Percentiles rank a stretch among this genome's conserved stretches.
These are phyloP conservation scores for Lasioglossum zephyrum DNA, from an alignment of 2,888 invertebrate species.

Conservation along the genomic window DNA sequence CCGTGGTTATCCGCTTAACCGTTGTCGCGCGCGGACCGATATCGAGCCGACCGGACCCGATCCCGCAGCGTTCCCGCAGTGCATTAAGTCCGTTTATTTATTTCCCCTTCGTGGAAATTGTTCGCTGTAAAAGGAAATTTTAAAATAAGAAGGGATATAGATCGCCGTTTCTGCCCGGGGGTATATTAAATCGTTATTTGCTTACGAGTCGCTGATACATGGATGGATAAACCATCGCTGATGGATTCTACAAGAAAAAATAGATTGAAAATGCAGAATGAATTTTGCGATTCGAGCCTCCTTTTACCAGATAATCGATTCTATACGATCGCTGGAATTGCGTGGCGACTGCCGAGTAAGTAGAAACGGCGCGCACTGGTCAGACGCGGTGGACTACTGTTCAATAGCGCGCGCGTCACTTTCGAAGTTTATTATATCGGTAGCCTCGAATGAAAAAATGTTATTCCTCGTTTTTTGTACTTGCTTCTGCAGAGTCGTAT, in stretches of 20 bases:
- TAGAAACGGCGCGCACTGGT: not conserved
- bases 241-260: not conserved
- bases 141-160: not conserved
- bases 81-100: constrained; percentile 4
- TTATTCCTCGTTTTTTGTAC: not conserved
- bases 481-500: not conserved
- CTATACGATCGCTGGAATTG: not conserved
- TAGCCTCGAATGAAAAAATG: not conserved
- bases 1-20: not conserved
- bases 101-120: not conserved
- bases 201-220: not conserved
- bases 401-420: not conserved
- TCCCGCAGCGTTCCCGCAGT: not conserved
- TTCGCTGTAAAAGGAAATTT: not conserved
- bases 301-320: not conserved
- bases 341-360: not conserved
- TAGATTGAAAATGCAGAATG: not conserved
- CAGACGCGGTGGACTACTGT: not conserved
- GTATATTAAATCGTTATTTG: not conserved
- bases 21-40: constrained; percentile 7
- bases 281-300: not conserved
- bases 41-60: constrained; percentile 7
- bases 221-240: not conserved
- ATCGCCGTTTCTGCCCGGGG: not conserved
- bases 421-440: not conserved